Conservation (phyloP, 64 coral and sea anemone genomes). For the Stylophora pistillata region DNA sequence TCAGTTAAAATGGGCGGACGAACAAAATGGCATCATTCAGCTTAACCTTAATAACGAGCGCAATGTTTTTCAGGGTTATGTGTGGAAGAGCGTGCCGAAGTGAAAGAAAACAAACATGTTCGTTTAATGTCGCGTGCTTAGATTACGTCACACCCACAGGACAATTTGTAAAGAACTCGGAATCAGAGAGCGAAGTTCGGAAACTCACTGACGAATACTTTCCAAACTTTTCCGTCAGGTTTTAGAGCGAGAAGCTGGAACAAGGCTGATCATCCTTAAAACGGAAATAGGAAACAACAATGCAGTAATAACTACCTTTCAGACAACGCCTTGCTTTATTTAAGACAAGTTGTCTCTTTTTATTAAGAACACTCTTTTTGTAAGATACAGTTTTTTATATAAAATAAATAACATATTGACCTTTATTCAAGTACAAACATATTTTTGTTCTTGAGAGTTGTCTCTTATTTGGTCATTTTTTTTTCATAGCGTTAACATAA, state of each 20-base stretch:
- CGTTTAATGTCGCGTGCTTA: neutral
- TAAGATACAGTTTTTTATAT: neutral
- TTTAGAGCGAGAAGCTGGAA: too few species aligned
- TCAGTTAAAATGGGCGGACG: too few species aligned
- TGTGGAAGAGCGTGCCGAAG: neutral
- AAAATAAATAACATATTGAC: constrained; percentile 1
- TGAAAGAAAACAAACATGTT: neutral
- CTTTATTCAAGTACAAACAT: neutral
- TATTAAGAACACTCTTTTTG: neutral
- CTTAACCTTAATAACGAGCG: neutral
- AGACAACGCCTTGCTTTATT: too few species aligned
- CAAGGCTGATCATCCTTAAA: too few species aligned
- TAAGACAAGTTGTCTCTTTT: neutral
- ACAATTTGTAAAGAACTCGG: neutral
- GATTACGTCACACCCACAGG: neutral
- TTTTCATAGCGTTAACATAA: too few species aligned
- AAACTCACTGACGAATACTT: too few species aligned
- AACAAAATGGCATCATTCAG: too few species aligned
- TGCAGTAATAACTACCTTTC: too few species aligned
- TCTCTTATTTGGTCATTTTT: neutral
- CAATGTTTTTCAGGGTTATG: neutral
- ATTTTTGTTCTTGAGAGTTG: neutral
- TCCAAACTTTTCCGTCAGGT: too few species aligned
- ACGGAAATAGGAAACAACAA: too few species aligned
- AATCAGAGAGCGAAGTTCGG: too few species aligned